Conservation (phyloP, 2,888 invertebrate species). For the Thereva unica region DNA sequence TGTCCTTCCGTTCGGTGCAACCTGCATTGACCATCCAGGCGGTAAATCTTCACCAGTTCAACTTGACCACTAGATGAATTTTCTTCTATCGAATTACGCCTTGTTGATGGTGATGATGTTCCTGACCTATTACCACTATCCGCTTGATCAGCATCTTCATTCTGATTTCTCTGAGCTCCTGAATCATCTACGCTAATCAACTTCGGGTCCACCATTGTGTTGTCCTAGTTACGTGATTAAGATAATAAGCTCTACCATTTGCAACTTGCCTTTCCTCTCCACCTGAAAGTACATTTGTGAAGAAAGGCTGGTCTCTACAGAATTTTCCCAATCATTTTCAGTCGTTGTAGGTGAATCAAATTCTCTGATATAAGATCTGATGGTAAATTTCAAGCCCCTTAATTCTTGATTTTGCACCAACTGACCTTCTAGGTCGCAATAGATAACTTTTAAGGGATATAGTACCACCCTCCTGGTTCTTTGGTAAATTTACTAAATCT, state of each 20-base stretch:
- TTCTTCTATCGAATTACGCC: slow-evolving; percentile 56
- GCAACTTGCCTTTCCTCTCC: slow-evolving; percentile 99
- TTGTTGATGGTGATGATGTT: slow-evolving; percentile 55
- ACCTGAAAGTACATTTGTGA: slow-evolving; percentile 71
- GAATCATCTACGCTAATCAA: slow-evolving; percentile 64
- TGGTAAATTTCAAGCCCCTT: slow-evolving; percentile 91
- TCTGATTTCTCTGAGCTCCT: slow-evolving; percentile 55
- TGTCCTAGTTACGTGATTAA: slow-evolving; percentile 90
- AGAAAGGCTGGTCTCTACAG: slow-evolving; percentile 50
- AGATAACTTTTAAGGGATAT: slow-evolving; percentile 78
- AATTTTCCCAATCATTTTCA: slow-evolving; percentile 58
- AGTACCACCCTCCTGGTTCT: slow-evolving; percentile 73
- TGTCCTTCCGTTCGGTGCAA: slow-evolving; percentile 92
- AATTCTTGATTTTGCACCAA: slow-evolving; percentile 87
- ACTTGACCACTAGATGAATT: slow-evolving; percentile 54
- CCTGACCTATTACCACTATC: slow-evolving; percentile 56
- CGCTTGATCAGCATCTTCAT: slow-evolving; percentile 55
- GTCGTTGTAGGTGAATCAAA: slow-evolving; percentile 52
- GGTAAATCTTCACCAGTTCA: slow-evolving; percentile 68
- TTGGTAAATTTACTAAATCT: slow-evolving; percentile 78
- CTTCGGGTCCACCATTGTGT: slow-evolving; percentile 97
- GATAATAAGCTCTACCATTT: slow-evolving; percentile 95
- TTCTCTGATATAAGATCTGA: slow-evolving; percentile 74
- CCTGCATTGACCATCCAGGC: slow-evolving; percentile 90
- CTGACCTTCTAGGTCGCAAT: slow-evolving; percentile 91